These are phyloP conservation scores for Myotis pilosus DNA, from an alignment of 2,797 vertebrate species.

Conservation along the genomic window DNA sequence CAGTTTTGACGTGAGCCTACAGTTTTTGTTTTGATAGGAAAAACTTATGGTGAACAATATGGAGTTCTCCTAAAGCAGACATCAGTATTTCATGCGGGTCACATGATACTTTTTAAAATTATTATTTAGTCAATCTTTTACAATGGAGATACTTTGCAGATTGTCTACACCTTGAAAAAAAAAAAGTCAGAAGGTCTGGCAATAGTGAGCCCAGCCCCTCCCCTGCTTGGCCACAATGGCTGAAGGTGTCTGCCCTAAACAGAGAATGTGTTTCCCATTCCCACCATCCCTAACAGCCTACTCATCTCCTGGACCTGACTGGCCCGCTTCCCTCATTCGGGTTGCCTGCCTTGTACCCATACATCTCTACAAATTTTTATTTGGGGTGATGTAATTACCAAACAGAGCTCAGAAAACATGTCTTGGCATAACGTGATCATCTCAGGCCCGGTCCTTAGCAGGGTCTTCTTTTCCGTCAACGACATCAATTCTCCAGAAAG, in stretches of 20 bases:
- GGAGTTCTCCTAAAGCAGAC: not conserved
- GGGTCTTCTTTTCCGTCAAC: not conserved
- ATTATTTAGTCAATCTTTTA: not conserved
- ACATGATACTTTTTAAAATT: not conserved
- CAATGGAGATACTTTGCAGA: conserved; percentile 24
- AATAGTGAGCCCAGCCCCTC: not conserved
- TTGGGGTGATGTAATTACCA: not conserved
- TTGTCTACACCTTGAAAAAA: not conserved
- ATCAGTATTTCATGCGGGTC: not conserved
- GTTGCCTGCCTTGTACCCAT: not conserved
- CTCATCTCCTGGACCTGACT: not conserved
- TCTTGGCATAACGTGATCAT: not conserved
- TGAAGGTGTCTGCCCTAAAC: not conserved
- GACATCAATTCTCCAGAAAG: not conserved
- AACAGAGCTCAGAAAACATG: not conserved
- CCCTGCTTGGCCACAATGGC: not conserved
- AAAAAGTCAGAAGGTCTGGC: not conserved
- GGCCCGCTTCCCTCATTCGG: not conserved
- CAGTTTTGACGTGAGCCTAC: conserved; percentile 18
- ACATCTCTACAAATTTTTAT: not conserved
- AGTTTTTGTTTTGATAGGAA: not conserved
- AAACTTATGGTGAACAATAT: not conserved
- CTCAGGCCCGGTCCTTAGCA: not conserved
- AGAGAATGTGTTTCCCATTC: not conserved
- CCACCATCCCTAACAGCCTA: fast-evolving